Base-by-base conservation (phyloP, 2,888 invertebrate genomes). In the Metopia argyrocephala region DNA sequence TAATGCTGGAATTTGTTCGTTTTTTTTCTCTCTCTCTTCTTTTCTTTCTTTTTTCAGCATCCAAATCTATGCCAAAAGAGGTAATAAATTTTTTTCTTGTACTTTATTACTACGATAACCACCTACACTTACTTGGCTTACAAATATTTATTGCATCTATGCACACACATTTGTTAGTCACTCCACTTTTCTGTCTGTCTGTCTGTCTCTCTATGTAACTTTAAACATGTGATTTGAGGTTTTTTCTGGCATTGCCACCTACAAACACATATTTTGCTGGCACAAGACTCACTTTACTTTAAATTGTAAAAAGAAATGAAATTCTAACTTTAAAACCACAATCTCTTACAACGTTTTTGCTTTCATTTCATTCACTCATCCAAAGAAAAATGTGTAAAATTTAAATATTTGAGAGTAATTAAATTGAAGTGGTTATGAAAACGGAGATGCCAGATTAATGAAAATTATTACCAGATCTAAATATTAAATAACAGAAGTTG, bases 331-430 rank as follows among this genome's bases (percentile, higher is more conserved):
- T 68, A 73, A 80, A 66, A 76, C 80, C 80, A 57, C 57, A 80
- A 80, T 76, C 68, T 80, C 71, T 68, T 62, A 48, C 64, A 46
- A 57, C 62, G 62, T 68, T 76, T 73, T 76, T 80, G 73, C 52
- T 62, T 73, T 64, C 68, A 50, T 68, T 76, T 23, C n/a, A n/a
- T 52, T 57, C 12, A 21, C n/a, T 50, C 31, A 69, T 38, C 12
- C 38, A 9, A 38, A 15, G 15, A 38, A 38, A 4, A 38, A 38
- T 0, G 9, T 0, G 38, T 62, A 56, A 62, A 76, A 15, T n/a
- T 64, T 23, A 76, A 71, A 76, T 57, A 46, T n/a, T 76, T 45
- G 27, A 62, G 76, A 71, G 76, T 64, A 69, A 54, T 70, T 73
- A 62, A 73, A 66, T 25, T 62, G 31, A 46, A 71, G 54, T 23